A percentile compares a stretch with the other conserved stretches of the same genome.
These are phyloP conservation scores for Sarcophaga caerulescens DNA, from an alignment of 2,888 invertebrate species.

Conservation along the genomic window DNA sequence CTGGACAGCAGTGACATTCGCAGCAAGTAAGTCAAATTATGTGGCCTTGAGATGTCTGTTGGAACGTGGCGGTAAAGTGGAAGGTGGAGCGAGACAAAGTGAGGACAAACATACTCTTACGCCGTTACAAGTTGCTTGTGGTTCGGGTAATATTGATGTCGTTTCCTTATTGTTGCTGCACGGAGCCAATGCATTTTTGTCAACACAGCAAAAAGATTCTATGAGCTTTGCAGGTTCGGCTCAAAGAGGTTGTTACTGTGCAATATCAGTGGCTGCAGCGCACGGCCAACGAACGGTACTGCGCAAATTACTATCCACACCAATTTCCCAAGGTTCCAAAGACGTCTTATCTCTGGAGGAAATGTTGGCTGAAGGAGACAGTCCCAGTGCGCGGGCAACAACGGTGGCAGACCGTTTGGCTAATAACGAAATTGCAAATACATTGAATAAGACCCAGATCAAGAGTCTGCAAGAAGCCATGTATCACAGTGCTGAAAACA, in stretches of 20 bases:
- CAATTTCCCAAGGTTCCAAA: conserved; percentile 85
- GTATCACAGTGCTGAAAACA: conserved; percentile 96
- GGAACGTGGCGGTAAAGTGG: conserved; percentile 91
- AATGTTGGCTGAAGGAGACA: conserved; percentile 92
- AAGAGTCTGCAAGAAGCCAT: conserved; percentile 94
- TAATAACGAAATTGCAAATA: conserved; percentile 64
- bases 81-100: conserved; percentile 91
- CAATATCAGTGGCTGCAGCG: conserved; percentile 93
- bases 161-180: conserved; percentile 90
- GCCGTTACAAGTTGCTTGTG: conserved; percentile 93
- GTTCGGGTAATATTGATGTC: conserved; percentile 90
- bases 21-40: conserved; percentile 83
- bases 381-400: conserved; percentile 75
- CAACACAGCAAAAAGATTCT: conserved; percentile 91
- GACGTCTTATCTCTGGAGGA: conserved; percentile 93
- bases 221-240: conserved; percentile 93
- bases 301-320: conserved; percentile 89
- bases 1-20: conserved; percentile 95
- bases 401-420: conserved; percentile 72
- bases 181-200: conserved; percentile 93
- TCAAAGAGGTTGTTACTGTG: conserved; percentile 93
- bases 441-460: conserved; percentile 90
- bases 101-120: conserved; percentile 94
- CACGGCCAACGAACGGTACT: conserved; percentile 92
- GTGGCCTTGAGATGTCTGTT: conserved; percentile 86